A percentile compares a stretch with the other conserved stretches of the same genome.
Conservation (phyloP, 2,113 vertebrate species). For the Lamprotornis superbus region DNA sequence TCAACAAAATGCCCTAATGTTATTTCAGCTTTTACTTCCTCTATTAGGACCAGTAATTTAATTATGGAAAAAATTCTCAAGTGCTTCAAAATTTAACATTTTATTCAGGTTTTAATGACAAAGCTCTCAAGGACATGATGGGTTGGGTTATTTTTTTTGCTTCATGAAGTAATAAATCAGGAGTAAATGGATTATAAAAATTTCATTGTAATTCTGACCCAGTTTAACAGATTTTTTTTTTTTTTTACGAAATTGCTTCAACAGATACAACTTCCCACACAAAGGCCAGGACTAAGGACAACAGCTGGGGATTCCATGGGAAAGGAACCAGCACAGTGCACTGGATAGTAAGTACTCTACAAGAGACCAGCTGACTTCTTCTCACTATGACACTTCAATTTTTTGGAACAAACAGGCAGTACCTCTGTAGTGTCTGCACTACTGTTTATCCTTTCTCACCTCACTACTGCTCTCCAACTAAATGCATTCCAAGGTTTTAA, state of each 20-base stretch:
- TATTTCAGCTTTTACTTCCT: neutral
- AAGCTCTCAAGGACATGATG: neutral
- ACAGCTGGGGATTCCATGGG: rapidly evolving
- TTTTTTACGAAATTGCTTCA: neutral
- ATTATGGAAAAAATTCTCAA: neutral
- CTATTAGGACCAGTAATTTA: neutral
- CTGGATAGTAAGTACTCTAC: too few relatives aligned
- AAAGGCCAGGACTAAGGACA: neutral
- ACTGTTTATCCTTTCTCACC: neutral
- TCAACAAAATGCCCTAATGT: neutral
- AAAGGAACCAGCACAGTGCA: neutral
- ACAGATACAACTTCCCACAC: neutral
- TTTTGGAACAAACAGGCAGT: neutral
- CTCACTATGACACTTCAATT: neutral
- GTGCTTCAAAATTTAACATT: neutral
- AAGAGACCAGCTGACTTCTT: neutral
- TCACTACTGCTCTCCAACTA: neutral
- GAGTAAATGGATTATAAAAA: neutral
- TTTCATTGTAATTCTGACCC: neutral
- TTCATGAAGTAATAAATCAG: neutral
- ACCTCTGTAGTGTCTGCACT: neutral
- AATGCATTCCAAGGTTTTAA: neutral
- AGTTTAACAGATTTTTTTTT: neutral
- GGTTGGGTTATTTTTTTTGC: neutral
- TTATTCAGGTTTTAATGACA: neutral